Conservation (phyloP, 2,113 vertebrate genomes). For the Labeo rohita region DNA sequence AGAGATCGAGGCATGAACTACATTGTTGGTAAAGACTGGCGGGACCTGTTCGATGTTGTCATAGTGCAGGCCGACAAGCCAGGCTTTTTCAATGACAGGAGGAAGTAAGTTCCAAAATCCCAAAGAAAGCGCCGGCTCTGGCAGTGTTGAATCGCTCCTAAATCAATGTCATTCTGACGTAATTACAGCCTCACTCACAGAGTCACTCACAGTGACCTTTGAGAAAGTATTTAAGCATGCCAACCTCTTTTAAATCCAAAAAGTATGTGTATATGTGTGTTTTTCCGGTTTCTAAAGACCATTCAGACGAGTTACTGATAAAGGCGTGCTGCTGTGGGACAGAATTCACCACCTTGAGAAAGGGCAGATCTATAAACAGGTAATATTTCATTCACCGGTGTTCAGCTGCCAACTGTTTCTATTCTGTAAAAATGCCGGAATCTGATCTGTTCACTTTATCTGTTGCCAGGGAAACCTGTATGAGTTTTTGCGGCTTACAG, state of each 20-base stretch:
- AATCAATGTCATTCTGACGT: slow-evolving; percentile 5
- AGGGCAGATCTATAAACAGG: slow-evolving; percentile 98
- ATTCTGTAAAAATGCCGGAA: not conserved
- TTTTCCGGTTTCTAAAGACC: slow-evolving; percentile 76
- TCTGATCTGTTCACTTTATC: slow-evolving; percentile 37
- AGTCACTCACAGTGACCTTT: not conserved
- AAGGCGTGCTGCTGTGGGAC: slow-evolving; percentile 94
- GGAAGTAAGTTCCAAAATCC: slow-evolving; percentile 82
- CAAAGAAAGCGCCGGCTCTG: not conserved
- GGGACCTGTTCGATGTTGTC: slow-evolving; percentile 95
- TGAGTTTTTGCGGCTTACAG: slow-evolving; percentile 96
- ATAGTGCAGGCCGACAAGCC: slow-evolving; percentile 98
- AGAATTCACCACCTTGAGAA: slow-evolving; percentile 94
- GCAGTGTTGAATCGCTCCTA: not conserved
- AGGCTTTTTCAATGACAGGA: slow-evolving; percentile 94
- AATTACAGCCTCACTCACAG: not conserved
- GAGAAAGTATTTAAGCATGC: not conserved
- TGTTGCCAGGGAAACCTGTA: slow-evolving; percentile 90
- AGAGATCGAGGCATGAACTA: slow-evolving; percentile 95
- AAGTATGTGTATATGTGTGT: slow-evolving; percentile 13
- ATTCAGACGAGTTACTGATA: slow-evolving; percentile 92
- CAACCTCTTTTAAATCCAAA: not conserved
- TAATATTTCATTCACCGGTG: slow-evolving; percentile 58
- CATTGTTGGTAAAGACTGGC: slow-evolving; percentile 96
- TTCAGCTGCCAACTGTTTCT: not conserved